phyloP scores from a whole-genome alignment of 2,113 vertebrate species.

The Epinephelus lanceolatus region DNA sequence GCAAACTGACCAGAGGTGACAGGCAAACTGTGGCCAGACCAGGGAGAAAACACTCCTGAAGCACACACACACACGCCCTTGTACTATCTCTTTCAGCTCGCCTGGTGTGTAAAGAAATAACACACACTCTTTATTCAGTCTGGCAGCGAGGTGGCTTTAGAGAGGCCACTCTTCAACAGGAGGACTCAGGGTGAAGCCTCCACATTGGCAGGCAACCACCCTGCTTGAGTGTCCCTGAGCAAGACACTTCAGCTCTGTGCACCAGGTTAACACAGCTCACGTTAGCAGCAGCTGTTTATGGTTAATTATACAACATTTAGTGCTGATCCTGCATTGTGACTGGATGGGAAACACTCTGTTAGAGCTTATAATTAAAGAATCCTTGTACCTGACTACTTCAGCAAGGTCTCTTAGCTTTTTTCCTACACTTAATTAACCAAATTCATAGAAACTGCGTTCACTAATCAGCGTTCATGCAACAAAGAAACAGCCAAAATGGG shows the following conservation, averaged over 20 bases:
- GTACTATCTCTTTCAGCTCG: conserved; percentile 36
- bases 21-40: conserved; percentile 68
- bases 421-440: conserved; percentile 27
- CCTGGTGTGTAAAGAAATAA: conserved; percentile 30
- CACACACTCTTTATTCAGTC: conserved; percentile 46
- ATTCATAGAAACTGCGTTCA: background rate
- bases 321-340: conserved; percentile 22
- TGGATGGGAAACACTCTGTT: conserved; percentile 1
- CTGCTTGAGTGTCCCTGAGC: conserved; percentile 44
- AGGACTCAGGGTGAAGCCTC: conserved; percentile 38
- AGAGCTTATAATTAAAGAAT: conserved; percentile 6
- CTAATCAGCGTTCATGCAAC: conserved; percentile 14
- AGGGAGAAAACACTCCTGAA: conserved; percentile 45
- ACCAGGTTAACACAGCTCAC: conserved; percentile 35
- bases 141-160: conserved; percentile 57
- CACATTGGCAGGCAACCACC: conserved; percentile 43
- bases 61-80: conserved; percentile 10
- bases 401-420: background rate
- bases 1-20: conserved; percentile 74
- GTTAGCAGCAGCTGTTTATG: conserved; percentile 22
- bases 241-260: conserved; percentile 33
- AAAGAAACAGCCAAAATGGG: background rate
- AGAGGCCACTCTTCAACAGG: conserved; percentile 48
- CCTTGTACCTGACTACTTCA: background rate
- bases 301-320: conserved; percentile 29